phyloP scores from a whole-genome alignment of 2,888 invertebrate genomes.

The Chrysopilus asiliformis region DNA sequence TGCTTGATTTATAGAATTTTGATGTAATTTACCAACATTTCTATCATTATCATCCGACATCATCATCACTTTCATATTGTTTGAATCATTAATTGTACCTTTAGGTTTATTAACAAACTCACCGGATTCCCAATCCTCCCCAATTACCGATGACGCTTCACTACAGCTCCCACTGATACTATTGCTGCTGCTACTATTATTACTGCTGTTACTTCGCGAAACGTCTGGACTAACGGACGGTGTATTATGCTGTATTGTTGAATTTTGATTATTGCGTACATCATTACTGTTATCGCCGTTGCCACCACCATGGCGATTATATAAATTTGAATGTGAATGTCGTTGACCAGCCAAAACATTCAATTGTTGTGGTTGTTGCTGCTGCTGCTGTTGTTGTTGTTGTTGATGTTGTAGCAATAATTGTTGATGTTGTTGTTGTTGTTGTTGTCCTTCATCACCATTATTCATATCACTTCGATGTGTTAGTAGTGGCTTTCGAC shows the following conservation, averaged over 20 bases:
- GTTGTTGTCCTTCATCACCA: slow-evolving; percentile 6
- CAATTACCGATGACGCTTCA: slow-evolving; percentile 27
- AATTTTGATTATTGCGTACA: slow-evolving; percentile 4
- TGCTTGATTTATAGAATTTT: slow-evolving; percentile 4
- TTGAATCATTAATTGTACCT: slow-evolving; percentile 5
- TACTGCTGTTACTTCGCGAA: slow-evolving; percentile 16
- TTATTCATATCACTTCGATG: slow-evolving; percentile 7
- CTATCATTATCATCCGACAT: slow-evolving; percentile 1
- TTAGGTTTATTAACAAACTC: slow-evolving; percentile 22
- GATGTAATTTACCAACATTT: slow-evolving; percentile 2
- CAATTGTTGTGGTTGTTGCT: slow-evolving; percentile 11
- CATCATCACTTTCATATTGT: slow-evolving; percentile 2
- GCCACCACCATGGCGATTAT: slow-evolving; percentile 20
- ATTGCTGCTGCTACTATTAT: slow-evolving; percentile 18
- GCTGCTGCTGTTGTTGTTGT: slow-evolving; percentile 14
- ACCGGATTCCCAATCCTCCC: slow-evolving; percentile 38
- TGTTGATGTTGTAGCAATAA: slow-evolving; percentile 4
- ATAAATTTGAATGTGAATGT: slow-evolving; percentile 2
- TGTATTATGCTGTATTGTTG: too few species aligned
- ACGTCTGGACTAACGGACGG: slow-evolving; percentile 14
- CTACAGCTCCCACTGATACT: slow-evolving; percentile 23
- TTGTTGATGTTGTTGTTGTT: slow-evolving; percentile 4
- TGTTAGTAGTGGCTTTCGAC: too few species aligned
- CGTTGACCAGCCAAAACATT: slow-evolving; percentile 7
- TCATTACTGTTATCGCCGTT: slow-evolving; percentile 18